These are phyloP conservation scores for Dinomys branickii DNA, from an alignment of 2,113 vertebrate species.

Conservation along the genomic window DNA sequence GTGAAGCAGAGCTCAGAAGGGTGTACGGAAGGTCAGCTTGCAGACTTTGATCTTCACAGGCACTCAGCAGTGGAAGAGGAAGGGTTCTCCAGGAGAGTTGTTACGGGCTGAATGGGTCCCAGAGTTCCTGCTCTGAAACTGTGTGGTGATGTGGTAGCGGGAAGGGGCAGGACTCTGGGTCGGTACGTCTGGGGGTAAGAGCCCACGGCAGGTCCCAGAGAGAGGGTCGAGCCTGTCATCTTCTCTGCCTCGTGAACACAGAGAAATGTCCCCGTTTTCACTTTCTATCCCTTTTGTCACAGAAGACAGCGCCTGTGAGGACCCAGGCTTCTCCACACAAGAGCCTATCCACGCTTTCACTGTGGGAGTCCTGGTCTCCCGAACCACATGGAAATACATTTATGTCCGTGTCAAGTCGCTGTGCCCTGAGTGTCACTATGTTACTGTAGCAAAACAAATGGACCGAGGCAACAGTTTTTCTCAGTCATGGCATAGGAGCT, in stretches of 20 bases:
- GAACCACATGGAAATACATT: not conserved
- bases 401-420: not conserved
- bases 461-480: not conserved
- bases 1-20: not conserved
- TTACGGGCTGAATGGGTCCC: not conserved
- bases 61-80: not conserved
- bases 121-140: not conserved
- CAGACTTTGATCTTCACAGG: not conserved
- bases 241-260: not conserved
- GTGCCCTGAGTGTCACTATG: not conserved
- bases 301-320: not conserved
- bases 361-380: not conserved
- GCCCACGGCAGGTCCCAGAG: not conserved
- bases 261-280: not conserved
- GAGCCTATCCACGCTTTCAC: too few relatives aligned
- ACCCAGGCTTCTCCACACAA: not conserved
- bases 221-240: not conserved
- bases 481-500: not conserved
- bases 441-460: not conserved
- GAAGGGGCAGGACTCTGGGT: not conserved
- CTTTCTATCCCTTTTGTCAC: not conserved
- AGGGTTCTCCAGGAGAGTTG: not conserved
- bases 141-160: rapidly evolving
- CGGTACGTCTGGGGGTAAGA: not conserved
- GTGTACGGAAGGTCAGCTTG: not conserved